Base-by-base conservation (phyloP, 2,113 vertebrate genomes). In the Tapirus terrestris region DNA sequence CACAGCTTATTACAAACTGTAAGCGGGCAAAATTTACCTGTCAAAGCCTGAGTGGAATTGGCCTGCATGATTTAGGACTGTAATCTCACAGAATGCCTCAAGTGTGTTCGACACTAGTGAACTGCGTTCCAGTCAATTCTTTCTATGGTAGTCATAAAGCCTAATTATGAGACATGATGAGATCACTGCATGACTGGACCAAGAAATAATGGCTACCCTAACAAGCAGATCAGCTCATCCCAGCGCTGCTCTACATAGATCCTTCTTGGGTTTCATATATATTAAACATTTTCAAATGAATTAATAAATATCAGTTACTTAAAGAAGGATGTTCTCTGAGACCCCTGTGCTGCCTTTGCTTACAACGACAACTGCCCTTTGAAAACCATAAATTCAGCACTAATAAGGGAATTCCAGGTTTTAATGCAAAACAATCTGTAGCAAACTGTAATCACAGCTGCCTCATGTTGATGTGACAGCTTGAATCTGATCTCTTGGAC, bases 341-440 rank as follows among this genome's bases (percentile, higher is more conserved):
- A 77, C 29, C 4, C 1, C 29, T 2, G 6, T 7, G 43, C 29
- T 72, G 48, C 9, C 58, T 95, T 73, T 68, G 56, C 8, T 58
- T 9, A 84, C 85, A 97, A 97, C 92, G 94, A 97, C 95, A 97
- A 21, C 8, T 51, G 80, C 11, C 68, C 95, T 93, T 93, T 95
- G 96, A 79, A 97, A 97, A 97, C 56, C 33, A 81, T 3, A 48
- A 61, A 79, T 45, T 73, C 94, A 96, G 89, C 81, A 94, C 58
- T 90, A 89, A 63, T 92, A 91, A 92, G 77, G 20, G 67, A 92
- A 84, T 68, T 16, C 9, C 21, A 65, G 58, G 7, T 79, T 25
- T 91, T 36, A 96, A 83, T 53, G 67, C 79, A 84, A 85, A 90
- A 89, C 0, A 2, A 70, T 75, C 58, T 87, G 60, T 1, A 9